Conservation (phyloP, 92 coral and sea anemone species). For the Porites evermanni region DNA sequence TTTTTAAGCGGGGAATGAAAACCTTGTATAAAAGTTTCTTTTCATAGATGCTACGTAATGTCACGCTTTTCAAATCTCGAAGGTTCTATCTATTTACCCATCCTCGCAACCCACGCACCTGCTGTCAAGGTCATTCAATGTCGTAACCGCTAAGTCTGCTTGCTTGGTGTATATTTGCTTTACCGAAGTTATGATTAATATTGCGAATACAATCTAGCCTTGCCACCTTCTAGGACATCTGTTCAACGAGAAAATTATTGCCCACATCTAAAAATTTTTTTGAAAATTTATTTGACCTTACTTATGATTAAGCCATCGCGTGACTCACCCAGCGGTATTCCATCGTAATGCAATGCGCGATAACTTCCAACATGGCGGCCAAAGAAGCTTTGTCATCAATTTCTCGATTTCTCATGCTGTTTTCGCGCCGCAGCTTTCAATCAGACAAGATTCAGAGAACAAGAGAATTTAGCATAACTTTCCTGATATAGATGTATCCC, state of each 20-base stretch:
- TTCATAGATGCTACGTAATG: constrained; percentile 78
- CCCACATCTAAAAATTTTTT: background rate
- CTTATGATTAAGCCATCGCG: too few species aligned
- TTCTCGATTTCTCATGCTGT: background rate
- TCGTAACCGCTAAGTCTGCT: background rate
- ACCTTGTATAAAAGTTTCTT: constrained; percentile 41
- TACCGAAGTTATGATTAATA: too few species aligned
- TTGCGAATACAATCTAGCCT: too few species aligned
- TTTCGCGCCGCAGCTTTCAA: background rate
- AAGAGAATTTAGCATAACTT: background rate
- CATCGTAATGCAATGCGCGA: background rate
- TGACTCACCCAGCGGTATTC: constrained; percentile 23
- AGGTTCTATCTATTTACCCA: constrained; percentile 18
- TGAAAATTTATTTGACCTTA: too few species aligned
- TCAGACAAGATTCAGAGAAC: background rate
- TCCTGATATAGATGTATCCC: background rate
- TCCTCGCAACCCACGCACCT: constrained; percentile 55
- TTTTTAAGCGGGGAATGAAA: background rate
- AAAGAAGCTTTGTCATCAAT: background rate
- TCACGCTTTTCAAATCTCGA: constrained; percentile 37
- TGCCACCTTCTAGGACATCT: background rate
- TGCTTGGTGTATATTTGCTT: background rate
- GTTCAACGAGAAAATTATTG: background rate
- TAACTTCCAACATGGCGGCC: constrained; percentile 34
- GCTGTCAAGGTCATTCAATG: background rate